Percentiles rank a stretch among this genome's conserved stretches.
phyloP scores from a whole-genome alignment of 2,888 invertebrate genomes.

The Muschampia plurimacula region DNA sequence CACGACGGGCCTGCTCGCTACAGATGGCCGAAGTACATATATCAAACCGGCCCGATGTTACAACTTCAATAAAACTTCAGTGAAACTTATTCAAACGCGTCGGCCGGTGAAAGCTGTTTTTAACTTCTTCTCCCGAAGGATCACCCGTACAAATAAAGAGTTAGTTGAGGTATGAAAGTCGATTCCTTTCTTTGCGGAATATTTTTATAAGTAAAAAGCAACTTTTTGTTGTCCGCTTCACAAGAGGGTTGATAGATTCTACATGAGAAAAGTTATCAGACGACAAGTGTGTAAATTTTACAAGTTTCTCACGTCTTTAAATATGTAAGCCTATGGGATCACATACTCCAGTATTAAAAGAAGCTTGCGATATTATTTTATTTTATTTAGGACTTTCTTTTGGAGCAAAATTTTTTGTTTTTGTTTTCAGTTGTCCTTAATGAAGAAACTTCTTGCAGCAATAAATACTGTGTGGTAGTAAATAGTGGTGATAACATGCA shows the following conservation, averaged over 20 bases:
- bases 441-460: no score
- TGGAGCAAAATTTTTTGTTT: no score
- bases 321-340: neutral
- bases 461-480: no score
- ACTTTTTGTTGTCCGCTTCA: constrained; percentile 27
- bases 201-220: constrained; percentile 40
- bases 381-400: no score
- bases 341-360: no score
- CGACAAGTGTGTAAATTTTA: constrained; percentile 3
- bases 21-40: constrained; percentile 70
- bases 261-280: constrained; percentile 17
- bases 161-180: constrained; percentile 69
- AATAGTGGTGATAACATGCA: no score
- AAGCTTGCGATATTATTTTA: no score
- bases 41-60: constrained; percentile 73
- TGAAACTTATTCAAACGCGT: constrained; percentile 67
- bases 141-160: constrained; percentile 79
- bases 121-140: constrained; percentile 79
- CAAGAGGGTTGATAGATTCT: constrained; percentile 22
- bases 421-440: no score
- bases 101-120: constrained; percentile 77
- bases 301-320: neutral
- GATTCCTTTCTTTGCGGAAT: constrained; percentile 57
- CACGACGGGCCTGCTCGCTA: constrained; percentile 66
- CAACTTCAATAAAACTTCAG: constrained; percentile 67